Evolutionary conservation across 1,140 invertebrate species (phyloP), one percentile per base, ranked within the genome.

Genomic region (Cydia fagiglandana): DNA sequence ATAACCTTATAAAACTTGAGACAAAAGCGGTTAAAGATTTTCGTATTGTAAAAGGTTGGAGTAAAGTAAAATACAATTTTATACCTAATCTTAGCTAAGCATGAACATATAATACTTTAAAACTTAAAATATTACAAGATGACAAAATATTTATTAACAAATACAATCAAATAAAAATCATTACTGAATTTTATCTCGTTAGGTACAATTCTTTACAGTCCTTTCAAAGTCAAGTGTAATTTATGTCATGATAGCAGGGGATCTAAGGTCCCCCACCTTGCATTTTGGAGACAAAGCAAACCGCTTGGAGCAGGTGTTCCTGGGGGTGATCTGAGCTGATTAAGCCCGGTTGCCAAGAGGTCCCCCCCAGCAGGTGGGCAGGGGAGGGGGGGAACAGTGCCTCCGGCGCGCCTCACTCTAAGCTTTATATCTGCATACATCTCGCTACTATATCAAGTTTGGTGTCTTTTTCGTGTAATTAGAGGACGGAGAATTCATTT

Each of bases 191-290:
- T 4, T 68, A 34, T 68, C 17, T n/a, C 28, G 30, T n/a, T n/a
- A 68, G n/a, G n/a, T n/a, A n/a, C 64, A 68, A 68, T 68, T 64
- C 64, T 34, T 12, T 4, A 68, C 30, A 38, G 30, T 38, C 30
- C 30, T 68, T 41, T 68, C 17, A 38, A 68, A 68, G 64, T 38
- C 12, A 68, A 38, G 0, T 66, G 24, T 68, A 38, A 68, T 68
- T 68, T 68, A 68, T 68, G 64, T 68, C 30, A n/a, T 41, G 15
- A 68, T n/a, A n/a, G n/a, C n/a, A n/a, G n/a, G n/a, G n/a, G n/a
- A n/a, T n/a, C n/a, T n/a, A n/a, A n/a, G n/a, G n/a, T n/a, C n/a
- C n/a, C n/a, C n/a, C n/a, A n/a, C n/a, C n/a, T n/a, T n/a, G n/a
- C n/a, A n/a, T n/a, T n/a, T n/a, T n/a, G n/a, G n/a, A n/a, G n/a